phyloP scores from a whole-genome alignment of 2,888 invertebrate genomes.

The Acleris cristana region DNA sequence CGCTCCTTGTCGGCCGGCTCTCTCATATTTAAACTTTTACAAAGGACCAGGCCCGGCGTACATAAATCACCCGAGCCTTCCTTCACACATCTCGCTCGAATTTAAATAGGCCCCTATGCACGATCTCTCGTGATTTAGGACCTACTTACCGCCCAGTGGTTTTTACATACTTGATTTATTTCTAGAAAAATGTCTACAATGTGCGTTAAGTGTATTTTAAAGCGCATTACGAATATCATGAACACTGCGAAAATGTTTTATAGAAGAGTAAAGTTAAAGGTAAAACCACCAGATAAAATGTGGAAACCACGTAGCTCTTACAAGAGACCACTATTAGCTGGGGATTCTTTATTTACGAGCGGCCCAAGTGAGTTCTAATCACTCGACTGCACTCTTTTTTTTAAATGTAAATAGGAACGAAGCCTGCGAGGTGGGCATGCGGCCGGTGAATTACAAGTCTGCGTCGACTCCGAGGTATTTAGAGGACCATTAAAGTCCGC shows the following conservation, averaged over 20 bases:
- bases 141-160: constrained; percentile 56
- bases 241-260: no score
- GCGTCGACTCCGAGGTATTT: constrained; percentile 61
- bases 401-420: constrained; percentile 45
- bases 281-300: not conserved
- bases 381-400: constrained; percentile 38
- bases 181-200: constrained; percentile 3
- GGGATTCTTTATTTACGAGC: constrained; percentile 24
- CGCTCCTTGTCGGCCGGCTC: constrained; percentile 43
- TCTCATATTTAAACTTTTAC: constrained; percentile 77
- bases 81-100: constrained; percentile 74
- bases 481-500: constrained; percentile 69
- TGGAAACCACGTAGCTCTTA: not conserved
- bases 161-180: constrained; percentile 50
- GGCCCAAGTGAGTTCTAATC: constrained; percentile 38
- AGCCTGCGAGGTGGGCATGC: constrained; percentile 54
- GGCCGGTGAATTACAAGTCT: constrained; percentile 66
- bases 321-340: constrained; percentile 12
- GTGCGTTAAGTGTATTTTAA: not conserved
- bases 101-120: constrained; percentile 74
- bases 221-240: not conserved
- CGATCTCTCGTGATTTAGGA: constrained; percentile 70
- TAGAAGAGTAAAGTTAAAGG: no score
- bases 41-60: constrained; percentile 61
- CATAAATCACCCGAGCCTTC: constrained; percentile 74